Conservation (phyloP, 2,888 invertebrate genomes). For the Athripsodes cinereus region DNA sequence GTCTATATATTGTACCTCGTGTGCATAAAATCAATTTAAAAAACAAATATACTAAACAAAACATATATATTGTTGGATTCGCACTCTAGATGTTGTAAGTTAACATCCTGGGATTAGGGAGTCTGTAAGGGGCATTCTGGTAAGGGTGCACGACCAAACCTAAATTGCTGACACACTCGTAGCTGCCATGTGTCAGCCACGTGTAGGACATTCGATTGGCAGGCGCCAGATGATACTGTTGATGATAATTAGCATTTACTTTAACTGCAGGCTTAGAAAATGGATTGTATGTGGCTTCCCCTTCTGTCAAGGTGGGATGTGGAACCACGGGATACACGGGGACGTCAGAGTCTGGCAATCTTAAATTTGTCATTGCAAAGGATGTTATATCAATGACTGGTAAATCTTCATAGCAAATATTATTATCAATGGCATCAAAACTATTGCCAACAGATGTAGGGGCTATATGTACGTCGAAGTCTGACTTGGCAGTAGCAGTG, state of each 20-base stretch:
- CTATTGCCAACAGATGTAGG: too few relatives aligned
- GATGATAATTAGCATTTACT: slow-evolving; percentile 10
- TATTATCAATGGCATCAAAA: too few relatives aligned
- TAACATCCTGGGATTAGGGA: slow-evolving; percentile 13
- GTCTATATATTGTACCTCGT: too few relatives aligned
- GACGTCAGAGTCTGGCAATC: not conserved
- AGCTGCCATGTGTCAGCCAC: slow-evolving; percentile 14
- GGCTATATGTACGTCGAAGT: too few relatives aligned
- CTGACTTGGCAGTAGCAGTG: too few relatives aligned
- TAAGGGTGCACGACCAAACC: slow-evolving; percentile 12
- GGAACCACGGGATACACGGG: slow-evolving; percentile 4
- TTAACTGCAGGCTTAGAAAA: slow-evolving; percentile 11
- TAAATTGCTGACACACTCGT: slow-evolving; percentile 7
- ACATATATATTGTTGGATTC: not conserved
- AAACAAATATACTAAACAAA: not conserved
- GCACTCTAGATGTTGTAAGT: slow-evolving; percentile 14
- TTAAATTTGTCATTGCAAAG: not conserved
- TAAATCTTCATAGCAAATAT: not conserved
- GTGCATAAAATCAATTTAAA: too few relatives aligned
- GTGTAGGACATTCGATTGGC: slow-evolving; percentile 13
- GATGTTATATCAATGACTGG: not conserved
- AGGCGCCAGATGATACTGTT: slow-evolving; percentile 10
- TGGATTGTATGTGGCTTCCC: not conserved
- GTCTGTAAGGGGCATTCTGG: slow-evolving; percentile 14
- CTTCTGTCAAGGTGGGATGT: not conserved